Base-by-base conservation (phyloP, 2,113 vertebrate species). In the Microcebus murinus region DNA sequence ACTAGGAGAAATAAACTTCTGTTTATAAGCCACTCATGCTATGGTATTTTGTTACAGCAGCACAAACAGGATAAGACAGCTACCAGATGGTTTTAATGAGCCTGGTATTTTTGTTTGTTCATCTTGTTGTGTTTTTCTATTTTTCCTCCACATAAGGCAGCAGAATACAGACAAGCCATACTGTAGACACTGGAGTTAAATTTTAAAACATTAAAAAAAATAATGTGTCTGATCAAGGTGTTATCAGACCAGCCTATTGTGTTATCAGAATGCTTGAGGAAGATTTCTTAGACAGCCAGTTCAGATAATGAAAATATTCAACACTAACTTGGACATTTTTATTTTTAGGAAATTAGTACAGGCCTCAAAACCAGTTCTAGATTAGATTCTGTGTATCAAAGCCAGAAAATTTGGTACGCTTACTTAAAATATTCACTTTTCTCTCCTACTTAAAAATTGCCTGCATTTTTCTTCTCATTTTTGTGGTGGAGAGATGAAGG, bases 341-440 rank as follows among this genome's bases (percentile, higher is more conserved):
- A 86, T 55, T 63, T 85, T 67, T 92, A 48, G 50, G 27, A 94
- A 70, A 74, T 55, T 5, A 94, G 8, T 45, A 52, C 8, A 63
- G 57, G 6, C 48, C 52, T 89, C 77, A 76, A 94, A 94, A 88
- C 17, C 31, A 48, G 82, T 73, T 76, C 82, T 65, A 27, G 17
- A 61, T 93, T 36, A 86, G 70, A 80, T 95, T 92, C 61, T 95
- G 45, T 63, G 14, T 29, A n/a, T 57, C 48, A 92, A 95, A 73
- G 6, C 59, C 20, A 48, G 42, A 87, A 94, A n/a, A 85, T 39
- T 4, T 70, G 73, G 9, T 59, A 48, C 55, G 76, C n/a, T 94
- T 81, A n/a, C 15, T 85, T 83, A 61, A 90, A 87, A 83, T 87
- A 88, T 42, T 81, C 90, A 39, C 25, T 93, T 71, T 83, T 71